Conservation (phyloP, 2,888 invertebrate genomes). For the Aleiodes leptofemur region DNA sequence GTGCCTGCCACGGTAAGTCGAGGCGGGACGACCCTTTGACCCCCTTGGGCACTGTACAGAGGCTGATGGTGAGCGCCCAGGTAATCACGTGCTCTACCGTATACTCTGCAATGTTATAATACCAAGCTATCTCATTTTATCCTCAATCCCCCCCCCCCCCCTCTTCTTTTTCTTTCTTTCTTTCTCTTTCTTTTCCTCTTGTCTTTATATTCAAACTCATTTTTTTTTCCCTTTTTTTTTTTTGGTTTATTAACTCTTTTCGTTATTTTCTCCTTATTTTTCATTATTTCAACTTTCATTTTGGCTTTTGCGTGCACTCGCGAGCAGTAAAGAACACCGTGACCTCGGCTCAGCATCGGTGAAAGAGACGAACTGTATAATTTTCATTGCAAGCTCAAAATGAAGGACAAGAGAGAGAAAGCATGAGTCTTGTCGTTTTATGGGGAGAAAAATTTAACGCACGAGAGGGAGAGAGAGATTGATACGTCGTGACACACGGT, state of each 20-base stretch:
- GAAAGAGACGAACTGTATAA: conserved; percentile 63
- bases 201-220: conserved; percentile 24
- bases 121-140: conserved; percentile 48
- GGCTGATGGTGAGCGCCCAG: conserved; percentile 58
- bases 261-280: too few species aligned
- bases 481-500: not conserved
- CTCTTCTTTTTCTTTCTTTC: conserved; percentile 32
- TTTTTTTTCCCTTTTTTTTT: not conserved
- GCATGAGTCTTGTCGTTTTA: not conserved
- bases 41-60: conserved; percentile 66
- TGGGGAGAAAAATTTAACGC: not conserved
- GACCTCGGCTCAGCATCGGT: conserved; percentile 27
- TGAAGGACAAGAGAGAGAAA: conserved; percentile 60
- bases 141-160: conserved; percentile 26
- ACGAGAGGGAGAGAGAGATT: too few species aligned
- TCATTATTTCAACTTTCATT: conserved; percentile 15
- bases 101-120: conserved; percentile 54
- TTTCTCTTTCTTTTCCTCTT: conserved; percentile 37
- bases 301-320: conserved; percentile 35
- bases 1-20: conserved; percentile 67
- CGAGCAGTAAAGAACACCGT: not conserved
- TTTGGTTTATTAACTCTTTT: too few species aligned
- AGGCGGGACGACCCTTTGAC: conserved; percentile 73
- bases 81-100: conserved; percentile 73
- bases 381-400: conserved; percentile 69